phyloP scores from a whole-genome alignment of 2,888 invertebrate genomes.

The Vanessa cardui region DNA sequence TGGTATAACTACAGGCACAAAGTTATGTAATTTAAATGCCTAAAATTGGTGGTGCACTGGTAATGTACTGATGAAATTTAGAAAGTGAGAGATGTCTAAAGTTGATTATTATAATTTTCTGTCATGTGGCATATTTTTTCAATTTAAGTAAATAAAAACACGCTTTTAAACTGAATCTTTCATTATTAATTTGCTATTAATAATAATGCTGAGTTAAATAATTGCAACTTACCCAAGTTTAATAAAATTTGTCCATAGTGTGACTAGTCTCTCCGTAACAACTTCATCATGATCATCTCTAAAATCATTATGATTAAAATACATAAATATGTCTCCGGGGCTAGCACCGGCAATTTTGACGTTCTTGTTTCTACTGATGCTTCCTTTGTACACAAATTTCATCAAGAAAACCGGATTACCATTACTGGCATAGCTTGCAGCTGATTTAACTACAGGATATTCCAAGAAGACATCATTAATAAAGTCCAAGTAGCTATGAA shows the following conservation, averaged over 20 bases:
- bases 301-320: constrained; percentile 50
- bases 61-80: no score
- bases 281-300: constrained; percentile 44
- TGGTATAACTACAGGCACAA: no score
- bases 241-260: constrained; percentile 64
- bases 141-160: no score
- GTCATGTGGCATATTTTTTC: no score
- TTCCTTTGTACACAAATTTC: constrained; percentile 49
- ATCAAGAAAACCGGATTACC: constrained; percentile 60
- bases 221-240: constrained; percentile 58
- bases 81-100: no score
- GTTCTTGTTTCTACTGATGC: constrained; percentile 1
- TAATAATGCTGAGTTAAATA: not conserved
- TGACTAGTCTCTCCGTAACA: constrained; percentile 50
- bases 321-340: constrained; percentile 52
- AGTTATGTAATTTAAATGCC: no score
- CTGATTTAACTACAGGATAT: constrained; percentile 64
- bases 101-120: no score
- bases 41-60: no score
- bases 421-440: constrained; percentile 57
- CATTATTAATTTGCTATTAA: no score
- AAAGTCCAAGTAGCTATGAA: constrained; percentile 57
- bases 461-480: constrained; percentile 62
- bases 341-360: constrained; percentile 30
- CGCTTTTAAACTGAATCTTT: no score